Evolutionary conservation across 2,888 invertebrate species (phyloP).

Genomic region (Aproaerema taeniolella): DNA sequence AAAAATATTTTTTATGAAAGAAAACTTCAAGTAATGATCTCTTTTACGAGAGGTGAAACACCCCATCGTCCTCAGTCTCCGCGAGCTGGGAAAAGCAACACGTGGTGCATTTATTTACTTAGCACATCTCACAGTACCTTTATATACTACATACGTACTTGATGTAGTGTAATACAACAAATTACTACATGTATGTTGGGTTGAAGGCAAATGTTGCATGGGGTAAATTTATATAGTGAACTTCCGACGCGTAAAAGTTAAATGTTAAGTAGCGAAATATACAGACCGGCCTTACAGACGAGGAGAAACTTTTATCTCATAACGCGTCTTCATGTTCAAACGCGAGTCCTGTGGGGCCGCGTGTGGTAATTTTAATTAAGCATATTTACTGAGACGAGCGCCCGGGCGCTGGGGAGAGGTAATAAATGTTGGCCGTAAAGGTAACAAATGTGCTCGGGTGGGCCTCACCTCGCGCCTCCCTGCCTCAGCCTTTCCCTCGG

Average conservation of each 20-base stretch:
- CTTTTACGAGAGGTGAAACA: slow-evolving; percentile 6
- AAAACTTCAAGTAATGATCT: neutral
- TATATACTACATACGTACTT: no score
- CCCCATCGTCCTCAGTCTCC: slow-evolving; percentile 1
- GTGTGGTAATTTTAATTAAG: slow-evolving; percentile 72
- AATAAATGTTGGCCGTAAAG: slow-evolving; percentile 62
- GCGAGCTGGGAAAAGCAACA: slow-evolving; percentile 13
- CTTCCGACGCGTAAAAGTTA: slow-evolving; percentile 19
- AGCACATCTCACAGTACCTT: no score
- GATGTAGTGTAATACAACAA: no score
- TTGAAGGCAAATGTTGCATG: slow-evolving; percentile 4
- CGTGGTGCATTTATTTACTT: slow-evolving; percentile 9
- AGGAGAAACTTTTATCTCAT: slow-evolving; percentile 43
- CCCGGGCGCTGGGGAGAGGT: slow-evolving; percentile 38
- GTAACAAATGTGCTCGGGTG: slow-evolving; percentile 56
- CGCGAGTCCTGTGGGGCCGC: slow-evolving; percentile 44
- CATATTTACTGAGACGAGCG: slow-evolving; percentile 60
- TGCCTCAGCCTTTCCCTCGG: slow-evolving; percentile 17
- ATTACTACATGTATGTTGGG: no score
- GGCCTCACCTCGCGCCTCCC: slow-evolving; percentile 13
- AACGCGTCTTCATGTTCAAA: slow-evolving; percentile 45
- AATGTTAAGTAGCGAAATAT: slow-evolving; percentile 21
- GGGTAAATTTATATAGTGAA: slow-evolving; percentile 1
- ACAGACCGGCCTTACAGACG: slow-evolving; percentile 24
- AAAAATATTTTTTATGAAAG: neutral